Evolutionary conservation across 2,888 invertebrate species (phyloP).

Genomic region (Bellardia pandia): DNA sequence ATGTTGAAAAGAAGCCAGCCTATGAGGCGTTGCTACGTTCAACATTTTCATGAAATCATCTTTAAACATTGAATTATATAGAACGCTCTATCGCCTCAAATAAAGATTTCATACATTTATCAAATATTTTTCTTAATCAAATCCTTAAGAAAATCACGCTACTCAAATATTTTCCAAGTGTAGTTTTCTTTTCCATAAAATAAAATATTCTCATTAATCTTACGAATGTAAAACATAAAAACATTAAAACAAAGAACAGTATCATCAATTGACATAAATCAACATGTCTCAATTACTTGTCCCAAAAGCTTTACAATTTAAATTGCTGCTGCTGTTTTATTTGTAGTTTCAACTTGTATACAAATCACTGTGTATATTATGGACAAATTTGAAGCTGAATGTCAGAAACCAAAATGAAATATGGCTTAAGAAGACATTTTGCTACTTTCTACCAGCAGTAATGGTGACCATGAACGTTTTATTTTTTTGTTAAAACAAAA

Average conservation of each 20-base stretch:
- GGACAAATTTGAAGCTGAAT: slow-evolving; percentile 40
- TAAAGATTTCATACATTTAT: too few species aligned
- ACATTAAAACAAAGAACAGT: background rate
- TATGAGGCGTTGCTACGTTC: too few species aligned
- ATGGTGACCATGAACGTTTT: slow-evolving; percentile 8
- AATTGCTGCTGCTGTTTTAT: slow-evolving; percentile 30
- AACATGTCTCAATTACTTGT: slow-evolving; percentile 47
- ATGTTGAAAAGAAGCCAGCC: too few species aligned
- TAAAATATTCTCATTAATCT: slow-evolving; percentile 25
- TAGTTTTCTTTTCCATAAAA: background rate
- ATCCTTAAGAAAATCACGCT: too few species aligned
- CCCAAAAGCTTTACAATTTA: slow-evolving; percentile 30
- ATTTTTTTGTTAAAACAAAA: slow-evolving; percentile 4
- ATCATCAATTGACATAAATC: slow-evolving; percentile 45
- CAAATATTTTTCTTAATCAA: too few species aligned
- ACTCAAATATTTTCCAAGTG: background rate
- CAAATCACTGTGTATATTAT: background rate
- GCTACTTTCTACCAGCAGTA: too few species aligned
- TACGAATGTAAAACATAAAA: background rate
- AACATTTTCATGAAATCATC: too few species aligned
- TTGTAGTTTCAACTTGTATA: background rate
- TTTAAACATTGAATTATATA: too few species aligned
- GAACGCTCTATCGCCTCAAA: too few species aligned
- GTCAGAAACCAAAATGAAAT: slow-evolving; percentile 43
- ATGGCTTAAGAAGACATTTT: slow-evolving; percentile 4